Evolutionary conservation across 2,113 vertebrate species (phyloP).

Genomic region (Prochilodus magdalenae): DNA sequence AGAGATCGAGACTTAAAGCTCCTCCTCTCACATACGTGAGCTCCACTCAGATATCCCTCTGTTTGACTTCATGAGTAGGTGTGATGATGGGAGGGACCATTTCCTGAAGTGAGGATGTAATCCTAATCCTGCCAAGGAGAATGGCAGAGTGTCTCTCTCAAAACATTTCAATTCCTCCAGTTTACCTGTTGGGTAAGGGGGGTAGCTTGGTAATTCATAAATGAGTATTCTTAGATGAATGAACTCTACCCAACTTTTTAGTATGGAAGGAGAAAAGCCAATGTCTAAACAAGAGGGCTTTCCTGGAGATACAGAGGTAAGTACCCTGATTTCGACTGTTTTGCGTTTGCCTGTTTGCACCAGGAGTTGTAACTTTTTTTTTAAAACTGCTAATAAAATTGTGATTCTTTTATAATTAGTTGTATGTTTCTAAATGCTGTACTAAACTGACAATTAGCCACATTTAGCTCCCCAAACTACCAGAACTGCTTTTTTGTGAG

Average conservation of each 20-base stretch:
- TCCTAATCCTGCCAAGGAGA: background rate
- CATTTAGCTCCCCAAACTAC: background rate
- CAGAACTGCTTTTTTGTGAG: background rate
- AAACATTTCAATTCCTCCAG: background rate
- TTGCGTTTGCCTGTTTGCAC: background rate
- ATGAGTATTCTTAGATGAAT: background rate
- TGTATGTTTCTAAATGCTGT: background rate
- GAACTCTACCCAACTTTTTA: too few species aligned
- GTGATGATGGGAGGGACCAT: background rate
- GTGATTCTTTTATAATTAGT: too few species aligned
- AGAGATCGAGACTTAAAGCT: too few species aligned
- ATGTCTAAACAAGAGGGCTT: slow-evolving; percentile 20
- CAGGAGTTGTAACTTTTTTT: background rate
- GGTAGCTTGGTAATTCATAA: background rate
- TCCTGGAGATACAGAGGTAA: slow-evolving; percentile 52
- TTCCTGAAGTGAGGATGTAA: background rate
- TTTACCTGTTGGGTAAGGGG: background rate
- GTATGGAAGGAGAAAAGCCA: slow-evolving; percentile 31
- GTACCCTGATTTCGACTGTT: background rate
- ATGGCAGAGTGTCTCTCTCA: background rate
- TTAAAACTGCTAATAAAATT: too few species aligned
- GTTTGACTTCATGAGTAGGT: background rate
- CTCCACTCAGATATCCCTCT: background rate
- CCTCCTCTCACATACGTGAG: background rate
- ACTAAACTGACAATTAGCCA: background rate